These are phyloP conservation scores for Selenia dentaria DNA, from an alignment of 2,888 invertebrate species.

Conservation along the genomic window DNA sequence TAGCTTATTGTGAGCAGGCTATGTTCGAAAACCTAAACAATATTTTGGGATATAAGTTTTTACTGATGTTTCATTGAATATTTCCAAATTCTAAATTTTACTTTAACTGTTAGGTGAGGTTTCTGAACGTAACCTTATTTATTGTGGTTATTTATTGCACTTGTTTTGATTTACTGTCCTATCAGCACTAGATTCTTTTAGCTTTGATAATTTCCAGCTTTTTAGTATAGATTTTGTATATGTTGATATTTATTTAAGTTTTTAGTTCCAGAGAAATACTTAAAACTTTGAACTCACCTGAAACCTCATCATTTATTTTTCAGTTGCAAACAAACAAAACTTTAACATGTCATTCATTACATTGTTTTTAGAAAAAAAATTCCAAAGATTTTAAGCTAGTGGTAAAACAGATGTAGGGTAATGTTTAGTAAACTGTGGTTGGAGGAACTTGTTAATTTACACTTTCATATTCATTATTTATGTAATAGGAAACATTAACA, in stretches of 20 bases:
- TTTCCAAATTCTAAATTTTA: constrained; percentile 44
- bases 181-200: constrained; percentile 25
- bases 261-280: not conserved
- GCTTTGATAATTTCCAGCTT: constrained; percentile 16
- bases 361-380: too few species aligned
- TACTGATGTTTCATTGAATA: constrained; percentile 22
- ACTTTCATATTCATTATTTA: too few species aligned
- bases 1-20: constrained; percentile 72
- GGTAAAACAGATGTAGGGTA: too few species aligned
- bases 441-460: too few species aligned
- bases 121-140: constrained; percentile 81
- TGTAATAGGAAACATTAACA: too few species aligned
- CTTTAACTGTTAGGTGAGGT: constrained; percentile 56
- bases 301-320: not conserved
- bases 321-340: not conserved
- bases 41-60: constrained; percentile 32
- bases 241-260: not conserved
- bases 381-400: too few species aligned
- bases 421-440: too few species aligned
- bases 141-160: constrained; percentile 34
- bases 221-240: constrained; percentile 2
- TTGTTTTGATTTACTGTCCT: constrained; percentile 11
- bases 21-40: constrained; percentile 79
- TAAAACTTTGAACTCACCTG: not conserved
- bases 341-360: too few species aligned